Base-by-base conservation (phyloP, 2,888 invertebrate genomes). In the Thera britannica region DNA sequence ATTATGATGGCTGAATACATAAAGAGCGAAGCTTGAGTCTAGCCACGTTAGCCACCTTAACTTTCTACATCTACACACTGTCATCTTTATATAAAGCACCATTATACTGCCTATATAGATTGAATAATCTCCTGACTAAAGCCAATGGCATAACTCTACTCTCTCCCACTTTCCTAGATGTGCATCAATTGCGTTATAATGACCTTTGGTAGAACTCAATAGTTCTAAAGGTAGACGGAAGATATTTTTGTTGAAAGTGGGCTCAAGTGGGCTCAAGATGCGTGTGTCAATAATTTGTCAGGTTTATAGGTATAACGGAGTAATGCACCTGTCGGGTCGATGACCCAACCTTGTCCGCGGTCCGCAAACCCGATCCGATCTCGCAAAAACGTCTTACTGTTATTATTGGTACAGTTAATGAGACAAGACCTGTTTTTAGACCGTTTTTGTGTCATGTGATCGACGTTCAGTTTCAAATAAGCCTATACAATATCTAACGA, bases 301-400 rank as follows among this genome's bases (percentile, higher is more conserved):
- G 71, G 74, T 75, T 76, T 72, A 72, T 72, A 51, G 51, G 64
- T 67, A 35, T 44, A 69, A 57, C 69, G 62, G 55, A 60, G 72
- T 78, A 74, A 75, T 84, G 83, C 84, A 83, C 75, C 79, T 77
- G 77, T 71, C 72, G 72, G 81, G 81, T 80, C 80, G 58, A 72
- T 68, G 81, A 79, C 80, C 80, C 68, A 79, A 81, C 84, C 84
- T 83, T 83, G 84, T 76, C 80, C 77, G 79, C 79, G 78, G 67
- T 67, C 12, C 67, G 70, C 72, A 67, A 83, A 82, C 84, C 78
- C 72, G 85, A 78, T 76, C 73, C 58, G 63, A 77, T 79, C 82
- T 83, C 80, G 86, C 86, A 85, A 87, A 87, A 87, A 86, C 81
- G 65, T 62, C 80, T 80, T 80, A 87, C 86, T 81, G 87, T 85